These are phyloP conservation scores for Dallia pectoralis DNA, from an alignment of 2,797 vertebrate species.

Conservation along the genomic window DNA sequence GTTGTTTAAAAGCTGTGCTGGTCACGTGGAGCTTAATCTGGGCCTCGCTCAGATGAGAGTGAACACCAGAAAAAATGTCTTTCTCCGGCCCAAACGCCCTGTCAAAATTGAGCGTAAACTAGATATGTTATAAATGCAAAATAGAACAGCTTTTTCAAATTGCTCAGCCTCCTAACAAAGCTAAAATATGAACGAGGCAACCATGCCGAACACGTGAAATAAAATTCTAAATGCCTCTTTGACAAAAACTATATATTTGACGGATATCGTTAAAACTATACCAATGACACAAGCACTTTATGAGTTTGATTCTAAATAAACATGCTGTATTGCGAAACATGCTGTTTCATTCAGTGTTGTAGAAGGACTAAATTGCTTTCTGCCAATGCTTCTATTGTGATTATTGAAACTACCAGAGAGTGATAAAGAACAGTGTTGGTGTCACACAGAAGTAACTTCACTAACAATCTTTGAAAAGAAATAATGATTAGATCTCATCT, in stretches of 20 bases:
- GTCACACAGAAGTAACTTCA: neutral
- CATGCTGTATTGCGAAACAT: neutral
- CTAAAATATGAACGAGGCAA: neutral
- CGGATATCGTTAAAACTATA: neutral
- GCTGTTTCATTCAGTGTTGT: neutral
- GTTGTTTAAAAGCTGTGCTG: slow-evolving; percentile 1
- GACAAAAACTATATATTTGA: neutral
- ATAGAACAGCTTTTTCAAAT: neutral
- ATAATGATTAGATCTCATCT: neutral
- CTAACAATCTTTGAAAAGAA: neutral
- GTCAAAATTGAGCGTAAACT: neutral
- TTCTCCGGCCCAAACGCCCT: neutral
- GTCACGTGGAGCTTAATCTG: neutral
- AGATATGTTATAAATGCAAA: neutral
- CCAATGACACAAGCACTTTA: neutral
- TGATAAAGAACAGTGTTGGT: neutral
- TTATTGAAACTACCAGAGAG: neutral
- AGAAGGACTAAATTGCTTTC: neutral
- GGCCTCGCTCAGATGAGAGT: neutral
- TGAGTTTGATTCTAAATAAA: neutral
- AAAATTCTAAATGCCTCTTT: neutral
- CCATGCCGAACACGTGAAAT: neutral
- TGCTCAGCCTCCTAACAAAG: neutral
- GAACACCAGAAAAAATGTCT: neutral
- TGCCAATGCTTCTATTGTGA: neutral